phyloP scores from a whole-genome alignment of 2,113 vertebrate species.

The Phalacrocorax brasilianus region DNA sequence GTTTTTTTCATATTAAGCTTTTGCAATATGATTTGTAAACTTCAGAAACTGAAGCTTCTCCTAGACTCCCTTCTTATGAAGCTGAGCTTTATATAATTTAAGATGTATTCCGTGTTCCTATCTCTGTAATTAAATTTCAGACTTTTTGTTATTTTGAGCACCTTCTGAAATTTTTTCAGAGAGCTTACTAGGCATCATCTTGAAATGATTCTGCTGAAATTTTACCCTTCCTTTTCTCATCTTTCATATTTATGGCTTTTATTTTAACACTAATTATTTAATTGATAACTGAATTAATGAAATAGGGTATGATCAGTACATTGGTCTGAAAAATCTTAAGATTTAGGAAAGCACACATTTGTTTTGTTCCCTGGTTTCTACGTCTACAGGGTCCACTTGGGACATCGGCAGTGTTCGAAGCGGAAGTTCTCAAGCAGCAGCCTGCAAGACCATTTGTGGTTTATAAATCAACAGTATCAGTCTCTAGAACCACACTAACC shows the following conservation, averaged over 20 bases:
- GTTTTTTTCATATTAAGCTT: neutral
- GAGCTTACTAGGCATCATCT: neutral
- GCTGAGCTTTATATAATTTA: neutral
- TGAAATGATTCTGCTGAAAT: conserved; percentile 15
- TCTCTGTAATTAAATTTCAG: conserved; percentile 20
- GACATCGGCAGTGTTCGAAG: neutral
- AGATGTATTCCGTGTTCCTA: neutral
- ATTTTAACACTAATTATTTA: conserved; percentile 14
- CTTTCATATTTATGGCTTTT: neutral
- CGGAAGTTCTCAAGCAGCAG: neutral
- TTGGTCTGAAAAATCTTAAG: neutral
- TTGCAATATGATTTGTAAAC: neutral
- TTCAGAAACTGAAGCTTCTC: neutral
- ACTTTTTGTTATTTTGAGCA: conserved; percentile 22
- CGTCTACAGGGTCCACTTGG: neutral
- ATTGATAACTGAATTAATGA: neutral
- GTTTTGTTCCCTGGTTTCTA: neutral
- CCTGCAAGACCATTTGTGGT: neutral
- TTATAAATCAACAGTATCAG: neutral
- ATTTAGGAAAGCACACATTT: neutral
- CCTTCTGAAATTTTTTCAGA: conserved; percentile 5
- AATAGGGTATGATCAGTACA: neutral
- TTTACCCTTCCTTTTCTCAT: neutral
- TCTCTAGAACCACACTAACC: neutral
- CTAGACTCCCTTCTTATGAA: neutral